Conservation (phyloP, 2,888 invertebrate genomes). For the Rosalia funebris region DNA sequence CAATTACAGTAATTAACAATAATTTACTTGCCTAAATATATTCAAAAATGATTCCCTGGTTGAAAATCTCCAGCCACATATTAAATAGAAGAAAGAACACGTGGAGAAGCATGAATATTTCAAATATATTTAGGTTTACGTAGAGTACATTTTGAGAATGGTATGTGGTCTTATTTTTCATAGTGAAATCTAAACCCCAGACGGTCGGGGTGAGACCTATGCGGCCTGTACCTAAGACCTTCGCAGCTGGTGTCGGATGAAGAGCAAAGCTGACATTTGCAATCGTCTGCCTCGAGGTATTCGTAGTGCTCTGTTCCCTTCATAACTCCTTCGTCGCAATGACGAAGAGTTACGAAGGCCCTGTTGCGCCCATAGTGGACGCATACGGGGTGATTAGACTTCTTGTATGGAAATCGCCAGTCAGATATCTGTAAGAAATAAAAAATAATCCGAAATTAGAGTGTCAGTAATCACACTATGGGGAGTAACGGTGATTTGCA, state of each 20-base stretch:
- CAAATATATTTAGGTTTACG: background rate
- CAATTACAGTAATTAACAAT: slow-evolving; percentile 30
- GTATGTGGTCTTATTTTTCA: background rate
- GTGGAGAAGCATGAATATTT: slow-evolving; percentile 2
- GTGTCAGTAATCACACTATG: too few relatives aligned
- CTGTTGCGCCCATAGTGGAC: slow-evolving; percentile 77
- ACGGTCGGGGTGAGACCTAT: slow-evolving; percentile 59
- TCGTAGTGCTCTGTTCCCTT: slow-evolving; percentile 75
- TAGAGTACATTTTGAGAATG: background rate
- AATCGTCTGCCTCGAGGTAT: slow-evolving; percentile 81
- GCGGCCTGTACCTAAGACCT: slow-evolving; percentile 68
- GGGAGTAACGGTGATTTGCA: too few relatives aligned
- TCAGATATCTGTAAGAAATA: slow-evolving; percentile 74
- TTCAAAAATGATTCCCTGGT: background rate
- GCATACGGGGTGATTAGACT: slow-evolving; percentile 87
- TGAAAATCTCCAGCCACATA: slow-evolving; percentile 12
- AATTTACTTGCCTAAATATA: background rate
- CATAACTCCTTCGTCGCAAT: slow-evolving; percentile 80
- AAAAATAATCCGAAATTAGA: too few relatives aligned
- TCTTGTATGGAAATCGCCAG: slow-evolving; percentile 89
- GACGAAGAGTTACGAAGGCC: slow-evolving; percentile 72
- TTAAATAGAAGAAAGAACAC: background rate
- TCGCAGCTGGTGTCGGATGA: slow-evolving; percentile 78
- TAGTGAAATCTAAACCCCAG: slow-evolving; percentile 50
- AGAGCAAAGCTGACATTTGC: slow-evolving; percentile 78